Conservation (phyloP, 2,113 vertebrate genomes). For the Misgurnus anguillicaudatus region DNA sequence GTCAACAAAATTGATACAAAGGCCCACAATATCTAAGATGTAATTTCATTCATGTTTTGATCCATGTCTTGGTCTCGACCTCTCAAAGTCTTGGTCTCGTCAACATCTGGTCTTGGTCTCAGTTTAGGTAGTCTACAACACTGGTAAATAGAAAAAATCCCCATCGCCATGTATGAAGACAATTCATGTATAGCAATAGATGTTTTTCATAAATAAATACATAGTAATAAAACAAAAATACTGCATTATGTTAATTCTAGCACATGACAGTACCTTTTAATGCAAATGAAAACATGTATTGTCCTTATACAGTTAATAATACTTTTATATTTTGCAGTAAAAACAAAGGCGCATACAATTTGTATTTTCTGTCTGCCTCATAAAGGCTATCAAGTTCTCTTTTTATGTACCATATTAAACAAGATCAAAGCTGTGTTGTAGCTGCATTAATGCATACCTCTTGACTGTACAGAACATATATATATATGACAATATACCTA, state of each 20-base stretch:
- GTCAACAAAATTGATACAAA: too few relatives aligned
- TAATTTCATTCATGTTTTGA: too few relatives aligned
- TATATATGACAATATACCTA: slow-evolving; percentile 17
- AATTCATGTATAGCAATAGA: neutral
- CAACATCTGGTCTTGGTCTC: too few relatives aligned
- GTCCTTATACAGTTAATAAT: neutral
- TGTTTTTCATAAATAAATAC: slow-evolving; percentile 16
- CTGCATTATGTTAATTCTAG: neutral
- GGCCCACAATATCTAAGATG: too few relatives aligned
- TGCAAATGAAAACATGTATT: neutral
- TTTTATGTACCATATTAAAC: slow-evolving; percentile 8
- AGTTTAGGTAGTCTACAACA: too few relatives aligned
- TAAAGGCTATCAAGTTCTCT: neutral
- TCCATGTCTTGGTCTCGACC: too few relatives aligned
- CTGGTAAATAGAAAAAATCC: neutral
- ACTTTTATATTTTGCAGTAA: too few relatives aligned
- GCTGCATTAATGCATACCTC: neutral
- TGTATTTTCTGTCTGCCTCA: neutral
- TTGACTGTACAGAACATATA: neutral
- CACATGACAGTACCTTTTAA: neutral
- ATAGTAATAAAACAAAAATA: neutral
- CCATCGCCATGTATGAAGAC: neutral
- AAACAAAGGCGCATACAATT: neutral
- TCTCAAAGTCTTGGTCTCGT: too few relatives aligned
- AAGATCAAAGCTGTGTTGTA: neutral